Percentiles rank a stretch among this genome's conserved stretches.
Evolutionary conservation across 2,113 vertebrate species (phyloP).

Genomic region (Pteruthius melanotis): DNA sequence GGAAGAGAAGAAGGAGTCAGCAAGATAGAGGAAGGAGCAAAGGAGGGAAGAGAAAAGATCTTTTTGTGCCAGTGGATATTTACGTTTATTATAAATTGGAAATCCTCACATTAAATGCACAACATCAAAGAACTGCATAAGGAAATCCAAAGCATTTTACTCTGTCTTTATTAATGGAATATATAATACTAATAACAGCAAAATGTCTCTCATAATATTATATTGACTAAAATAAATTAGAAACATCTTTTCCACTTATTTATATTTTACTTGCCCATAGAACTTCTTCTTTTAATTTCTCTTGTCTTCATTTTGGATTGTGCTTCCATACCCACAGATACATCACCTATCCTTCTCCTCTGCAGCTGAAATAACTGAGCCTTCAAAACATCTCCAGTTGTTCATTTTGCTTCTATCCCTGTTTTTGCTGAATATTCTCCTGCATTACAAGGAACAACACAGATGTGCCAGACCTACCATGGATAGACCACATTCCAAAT

Average conservation of each 20-base stretch:
- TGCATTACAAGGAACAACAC: background rate
- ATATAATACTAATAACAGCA: background rate
- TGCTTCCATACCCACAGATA: background rate
- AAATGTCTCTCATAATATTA: background rate
- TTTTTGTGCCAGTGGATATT: background rate
- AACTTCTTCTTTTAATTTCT: background rate
- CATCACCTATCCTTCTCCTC: background rate
- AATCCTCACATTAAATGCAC: background rate
- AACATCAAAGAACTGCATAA: background rate
- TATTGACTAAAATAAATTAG: background rate
- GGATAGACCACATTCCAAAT: background rate
- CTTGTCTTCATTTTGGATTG: background rate
- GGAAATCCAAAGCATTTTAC: background rate
- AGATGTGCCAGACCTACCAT: background rate
- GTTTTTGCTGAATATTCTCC: background rate
- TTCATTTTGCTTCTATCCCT: background rate
- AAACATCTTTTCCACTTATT: background rate
- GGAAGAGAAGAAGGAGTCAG: background rate
- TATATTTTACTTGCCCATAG: background rate
- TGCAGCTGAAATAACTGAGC: background rate
- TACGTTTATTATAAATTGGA: background rate
- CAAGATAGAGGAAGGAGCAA: background rate
- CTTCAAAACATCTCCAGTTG: background rate
- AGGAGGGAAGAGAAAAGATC: background rate
- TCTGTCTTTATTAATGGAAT: background rate